Conservation (phyloP, 2,888 invertebrate species). For the Aethes cnicana region DNA sequence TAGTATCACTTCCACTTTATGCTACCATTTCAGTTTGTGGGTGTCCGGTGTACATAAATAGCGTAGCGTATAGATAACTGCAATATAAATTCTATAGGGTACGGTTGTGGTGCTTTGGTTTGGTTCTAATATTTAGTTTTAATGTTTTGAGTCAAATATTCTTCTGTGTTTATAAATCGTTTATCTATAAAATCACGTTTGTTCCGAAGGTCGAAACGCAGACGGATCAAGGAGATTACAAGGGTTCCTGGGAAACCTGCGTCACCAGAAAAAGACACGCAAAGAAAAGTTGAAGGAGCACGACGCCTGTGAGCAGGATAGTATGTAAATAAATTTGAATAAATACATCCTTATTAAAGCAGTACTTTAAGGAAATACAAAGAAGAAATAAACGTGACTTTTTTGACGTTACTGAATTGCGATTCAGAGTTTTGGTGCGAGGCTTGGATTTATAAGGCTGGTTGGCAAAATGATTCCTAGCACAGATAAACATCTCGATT, state of each 20-base stretch:
- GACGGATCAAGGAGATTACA: conserved; percentile 24
- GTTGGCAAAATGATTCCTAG: too few species aligned
- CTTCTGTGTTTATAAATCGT: not conserved
- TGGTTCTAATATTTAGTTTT: not conserved
- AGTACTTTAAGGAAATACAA: not conserved
- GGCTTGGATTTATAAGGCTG: too few species aligned
- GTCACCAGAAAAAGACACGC: conserved; percentile 14
- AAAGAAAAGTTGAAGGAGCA: conserved; percentile 17
- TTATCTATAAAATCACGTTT: conserved; percentile 19
- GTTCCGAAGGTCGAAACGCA: not conserved
- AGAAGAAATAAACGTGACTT: conserved; percentile 1
- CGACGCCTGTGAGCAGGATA: not conserved
- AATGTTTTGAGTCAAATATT: too few species aligned
- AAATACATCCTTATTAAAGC: conserved; percentile 4
- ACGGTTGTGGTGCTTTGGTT: too few species aligned
- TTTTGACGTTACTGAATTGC: too few species aligned
- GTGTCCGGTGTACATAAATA: too few species aligned
- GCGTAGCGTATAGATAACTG: too few species aligned
- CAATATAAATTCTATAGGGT: too few species aligned
- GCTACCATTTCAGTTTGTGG: too few species aligned
- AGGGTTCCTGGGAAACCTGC: conserved; percentile 10
- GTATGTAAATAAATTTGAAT: conserved; percentile 13
- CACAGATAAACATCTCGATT: too few species aligned
- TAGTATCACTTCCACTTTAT: too few species aligned
- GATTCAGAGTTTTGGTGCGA: too few species aligned